These are phyloP conservation scores for Craniophora ligustri DNA, from an alignment of 2,888 invertebrate species.

Conservation along the genomic window DNA sequence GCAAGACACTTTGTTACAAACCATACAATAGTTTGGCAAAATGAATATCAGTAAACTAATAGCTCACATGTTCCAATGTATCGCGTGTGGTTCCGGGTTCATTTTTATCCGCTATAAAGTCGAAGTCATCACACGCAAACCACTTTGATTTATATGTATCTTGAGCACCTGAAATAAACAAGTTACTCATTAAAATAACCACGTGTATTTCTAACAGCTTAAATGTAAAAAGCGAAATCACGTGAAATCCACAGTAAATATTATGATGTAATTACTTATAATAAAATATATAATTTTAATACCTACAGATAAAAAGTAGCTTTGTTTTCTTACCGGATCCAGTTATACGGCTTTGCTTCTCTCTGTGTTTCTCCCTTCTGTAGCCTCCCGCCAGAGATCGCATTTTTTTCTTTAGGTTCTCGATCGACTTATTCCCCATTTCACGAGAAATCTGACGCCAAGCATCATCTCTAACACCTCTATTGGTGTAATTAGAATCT, in stretches of 20 bases:
- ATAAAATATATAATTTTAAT: slow-evolving; percentile 14
- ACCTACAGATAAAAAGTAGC: slow-evolving; percentile 4
- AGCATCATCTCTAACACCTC: too few species aligned
- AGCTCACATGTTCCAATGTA: slow-evolving; percentile 36
- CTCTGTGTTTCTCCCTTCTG: slow-evolving; percentile 1
- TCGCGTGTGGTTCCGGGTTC: slow-evolving; percentile 34
- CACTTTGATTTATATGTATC: slow-evolving; percentile 35
- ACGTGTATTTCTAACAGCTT: slow-evolving; percentile 23
- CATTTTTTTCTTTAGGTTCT: too few species aligned
- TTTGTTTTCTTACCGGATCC: background rate
- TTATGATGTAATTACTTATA: slow-evolving; percentile 17
- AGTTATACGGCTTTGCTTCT: slow-evolving; percentile 6
- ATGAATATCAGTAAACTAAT: slow-evolving; percentile 23
- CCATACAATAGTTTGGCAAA: slow-evolving; percentile 41
- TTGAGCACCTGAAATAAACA: slow-evolving; percentile 22
- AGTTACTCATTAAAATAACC: slow-evolving; percentile 26
- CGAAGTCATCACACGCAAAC: slow-evolving; percentile 32
- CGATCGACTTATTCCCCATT: too few species aligned
- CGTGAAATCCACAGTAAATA: slow-evolving; percentile 12
- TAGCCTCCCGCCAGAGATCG: too few species aligned
- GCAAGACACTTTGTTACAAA: slow-evolving; percentile 46
- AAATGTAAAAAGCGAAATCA: slow-evolving; percentile 15
- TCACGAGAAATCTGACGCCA: too few species aligned
- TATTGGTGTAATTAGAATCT: too few species aligned
- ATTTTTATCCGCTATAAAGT: slow-evolving; percentile 32